A percentile compares a stretch with the other conserved stretches of the same genome.
Conservation (phyloP, 2,797 vertebrate genomes). For the Fistularia commersonii region DNA sequence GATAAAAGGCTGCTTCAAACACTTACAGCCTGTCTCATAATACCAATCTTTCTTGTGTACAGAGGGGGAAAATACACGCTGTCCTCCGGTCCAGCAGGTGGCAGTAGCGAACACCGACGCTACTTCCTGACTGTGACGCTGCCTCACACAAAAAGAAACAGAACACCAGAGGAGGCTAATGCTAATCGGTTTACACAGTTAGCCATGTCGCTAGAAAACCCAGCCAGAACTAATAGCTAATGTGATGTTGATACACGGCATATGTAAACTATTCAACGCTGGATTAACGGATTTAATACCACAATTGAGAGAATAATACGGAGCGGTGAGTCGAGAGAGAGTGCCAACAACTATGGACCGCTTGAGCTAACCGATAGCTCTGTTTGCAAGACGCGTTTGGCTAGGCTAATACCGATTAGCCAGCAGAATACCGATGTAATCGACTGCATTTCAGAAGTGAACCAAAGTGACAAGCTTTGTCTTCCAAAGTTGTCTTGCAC, state of each 20-base stretch:
- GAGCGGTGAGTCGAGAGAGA: slow-evolving; percentile 35
- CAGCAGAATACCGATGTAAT: not conserved
- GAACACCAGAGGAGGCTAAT: slow-evolving; percentile 27
- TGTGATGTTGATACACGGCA: not conserved
- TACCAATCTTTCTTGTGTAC: no score
- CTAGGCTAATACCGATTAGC: slow-evolving; percentile 29
- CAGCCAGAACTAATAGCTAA: not conserved
- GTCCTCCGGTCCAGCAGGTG: slow-evolving; percentile 21
- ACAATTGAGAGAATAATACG: not conserved
- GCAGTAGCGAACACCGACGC: slow-evolving; percentile 2
- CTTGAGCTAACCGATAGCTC: not conserved
- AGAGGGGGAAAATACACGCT: no score
- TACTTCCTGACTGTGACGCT: not conserved
- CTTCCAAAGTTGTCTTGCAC: no score
- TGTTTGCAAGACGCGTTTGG: not conserved
- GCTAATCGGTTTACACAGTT: slow-evolving; percentile 33
- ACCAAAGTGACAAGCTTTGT: no score
- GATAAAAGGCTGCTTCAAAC: no score
- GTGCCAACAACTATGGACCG: not conserved
- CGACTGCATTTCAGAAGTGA: not conserved
- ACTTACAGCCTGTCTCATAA: no score
- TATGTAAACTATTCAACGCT: not conserved
- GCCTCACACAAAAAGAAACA: slow-evolving; percentile 26
- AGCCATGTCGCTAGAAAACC: slow-evolving; percentile 35
- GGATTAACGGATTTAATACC: not conserved